A percentile compares a stretch with the other conserved stretches of the same genome.
Evolutionary conservation across 2,113 vertebrate genomes (phyloP).

Genomic region (Synodontis membranacea): DNA sequence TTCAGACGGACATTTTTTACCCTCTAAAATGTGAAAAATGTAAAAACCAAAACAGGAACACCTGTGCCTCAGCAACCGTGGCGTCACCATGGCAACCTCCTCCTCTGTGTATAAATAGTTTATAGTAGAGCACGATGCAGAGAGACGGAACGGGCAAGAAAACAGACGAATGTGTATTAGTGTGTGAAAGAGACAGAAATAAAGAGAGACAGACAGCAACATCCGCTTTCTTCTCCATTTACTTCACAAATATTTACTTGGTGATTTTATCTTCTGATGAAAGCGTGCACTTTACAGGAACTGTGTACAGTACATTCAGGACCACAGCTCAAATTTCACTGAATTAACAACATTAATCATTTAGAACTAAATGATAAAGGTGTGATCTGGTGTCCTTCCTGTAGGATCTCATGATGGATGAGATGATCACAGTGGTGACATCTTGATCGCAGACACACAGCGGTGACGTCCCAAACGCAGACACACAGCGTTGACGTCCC

Average conservation of each 20-base stretch:
- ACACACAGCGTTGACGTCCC: too few relatives aligned
- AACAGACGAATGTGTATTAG: not conserved
- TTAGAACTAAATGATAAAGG: not conserved
- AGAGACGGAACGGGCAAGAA: slow-evolving; percentile 19
- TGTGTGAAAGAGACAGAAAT: slow-evolving; percentile 8
- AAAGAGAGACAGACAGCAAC: not conserved
- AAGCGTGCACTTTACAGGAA: not conserved
- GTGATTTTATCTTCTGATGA: slow-evolving; percentile 1
- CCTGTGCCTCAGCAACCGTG: slow-evolving; percentile 60
- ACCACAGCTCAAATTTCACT: not conserved
- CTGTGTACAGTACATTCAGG: not conserved
- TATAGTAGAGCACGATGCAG: slow-evolving; percentile 52
- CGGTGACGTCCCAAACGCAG: too few relatives aligned
- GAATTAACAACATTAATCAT: not conserved
- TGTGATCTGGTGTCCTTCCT: not conserved
- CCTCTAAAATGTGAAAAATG: slow-evolving; percentile 37
- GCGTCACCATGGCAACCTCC: slow-evolving; percentile 55
- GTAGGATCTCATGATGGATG: not conserved
- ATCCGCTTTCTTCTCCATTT: slow-evolving; percentile 15
- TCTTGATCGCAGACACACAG: too few relatives aligned
- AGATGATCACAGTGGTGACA: too few relatives aligned
- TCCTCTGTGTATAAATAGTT: slow-evolving; percentile 69
- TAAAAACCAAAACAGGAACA: slow-evolving; percentile 75
- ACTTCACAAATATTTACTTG: slow-evolving; percentile 17
- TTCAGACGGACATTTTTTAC: slow-evolving; percentile 53